A percentile compares a stretch with the other conserved stretches of the same genome.
These are phyloP conservation scores for Trinectes maculatus DNA, from an alignment of 2,113 vertebrate species.

Conservation along the genomic window DNA sequence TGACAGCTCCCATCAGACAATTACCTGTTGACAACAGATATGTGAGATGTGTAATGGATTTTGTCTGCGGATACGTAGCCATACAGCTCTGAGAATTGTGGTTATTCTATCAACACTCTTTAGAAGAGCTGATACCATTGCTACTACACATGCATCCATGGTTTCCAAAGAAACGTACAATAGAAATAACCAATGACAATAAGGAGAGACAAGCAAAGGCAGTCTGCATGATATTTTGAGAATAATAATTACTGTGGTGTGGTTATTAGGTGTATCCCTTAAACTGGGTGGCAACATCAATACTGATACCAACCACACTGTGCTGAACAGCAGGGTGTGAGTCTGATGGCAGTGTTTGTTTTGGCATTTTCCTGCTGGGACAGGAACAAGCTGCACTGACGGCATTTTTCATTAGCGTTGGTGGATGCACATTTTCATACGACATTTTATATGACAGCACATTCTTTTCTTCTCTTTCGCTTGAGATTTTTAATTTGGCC, in stretches of 20 bases:
- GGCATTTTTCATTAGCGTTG: background rate
- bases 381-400: background rate
- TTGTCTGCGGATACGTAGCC: background rate
- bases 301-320: background rate
- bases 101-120: background rate
- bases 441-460: too few relatives aligned
- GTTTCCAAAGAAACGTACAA: background rate
- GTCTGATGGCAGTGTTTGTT: background rate
- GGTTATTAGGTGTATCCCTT: background rate
- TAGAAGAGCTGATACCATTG: background rate
- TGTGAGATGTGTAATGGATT: background rate
- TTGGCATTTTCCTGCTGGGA: background rate
- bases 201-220: background rate
- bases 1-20: too few relatives aligned
- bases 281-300: conserved; percentile 1
- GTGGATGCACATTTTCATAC: too few relatives aligned
- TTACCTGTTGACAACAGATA: too few relatives aligned
- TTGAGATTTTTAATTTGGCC: too few relatives aligned
- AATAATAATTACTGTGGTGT: background rate
- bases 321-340: background rate
- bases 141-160: background rate
- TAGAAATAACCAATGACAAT: background rate
- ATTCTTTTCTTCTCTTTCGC: too few relatives aligned
- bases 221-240: background rate
- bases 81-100: background rate